These are phyloP conservation scores for Drosophila watanabei DNA, from an alignment of 1,140 invertebrate species.

Conservation along the genomic window DNA sequence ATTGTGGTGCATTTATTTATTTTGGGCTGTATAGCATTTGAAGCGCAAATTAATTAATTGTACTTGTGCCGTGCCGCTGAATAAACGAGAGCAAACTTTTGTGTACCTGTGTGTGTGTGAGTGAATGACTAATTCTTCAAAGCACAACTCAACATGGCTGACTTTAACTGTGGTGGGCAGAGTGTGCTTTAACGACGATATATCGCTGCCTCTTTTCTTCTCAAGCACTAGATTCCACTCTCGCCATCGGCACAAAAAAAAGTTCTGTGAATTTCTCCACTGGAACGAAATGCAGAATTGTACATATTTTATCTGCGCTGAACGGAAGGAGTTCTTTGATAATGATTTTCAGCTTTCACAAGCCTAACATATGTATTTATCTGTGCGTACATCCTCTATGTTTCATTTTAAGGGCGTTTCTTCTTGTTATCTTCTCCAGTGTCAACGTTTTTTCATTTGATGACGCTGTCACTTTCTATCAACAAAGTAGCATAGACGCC, in stretches of 20 bases:
- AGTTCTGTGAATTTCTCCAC: constrained; percentile 32
- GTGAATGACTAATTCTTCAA: constrained; percentile 67
- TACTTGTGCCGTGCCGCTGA: constrained; percentile 16
- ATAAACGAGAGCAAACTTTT: constrained; percentile 57
- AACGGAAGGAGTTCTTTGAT: constrained; percentile 22
- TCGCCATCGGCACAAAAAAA: constrained; percentile 19
- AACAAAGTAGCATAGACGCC: constrained; percentile 25
- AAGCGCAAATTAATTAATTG: constrained; percentile 22
- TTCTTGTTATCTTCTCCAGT: constrained; percentile 22
- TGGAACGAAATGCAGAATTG: constrained; percentile 8
- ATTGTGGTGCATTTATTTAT: constrained; percentile 9
- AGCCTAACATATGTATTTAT: constrained; percentile 8
- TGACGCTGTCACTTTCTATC: constrained; percentile 43
- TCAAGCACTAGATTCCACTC: constrained; percentile 19
- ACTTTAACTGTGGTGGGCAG: constrained; percentile 70
- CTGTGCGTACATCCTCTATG: background rate
- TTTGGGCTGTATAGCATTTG: background rate
- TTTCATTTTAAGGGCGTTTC: constrained; percentile 26
- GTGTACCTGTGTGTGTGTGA: constrained; percentile 34
- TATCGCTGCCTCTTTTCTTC: constrained; percentile 41
- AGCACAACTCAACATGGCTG: constrained; percentile 81
- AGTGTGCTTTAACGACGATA: constrained; percentile 24
- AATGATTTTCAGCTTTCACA: constrained; percentile 11
- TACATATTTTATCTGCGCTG: constrained; percentile 1
- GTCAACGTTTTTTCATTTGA: constrained; percentile 30